A percentile compares a stretch with the other conserved stretches of the same genome.
Conservation (phyloP, 2,113 vertebrate genomes). For the Otus sunia region DNA sequence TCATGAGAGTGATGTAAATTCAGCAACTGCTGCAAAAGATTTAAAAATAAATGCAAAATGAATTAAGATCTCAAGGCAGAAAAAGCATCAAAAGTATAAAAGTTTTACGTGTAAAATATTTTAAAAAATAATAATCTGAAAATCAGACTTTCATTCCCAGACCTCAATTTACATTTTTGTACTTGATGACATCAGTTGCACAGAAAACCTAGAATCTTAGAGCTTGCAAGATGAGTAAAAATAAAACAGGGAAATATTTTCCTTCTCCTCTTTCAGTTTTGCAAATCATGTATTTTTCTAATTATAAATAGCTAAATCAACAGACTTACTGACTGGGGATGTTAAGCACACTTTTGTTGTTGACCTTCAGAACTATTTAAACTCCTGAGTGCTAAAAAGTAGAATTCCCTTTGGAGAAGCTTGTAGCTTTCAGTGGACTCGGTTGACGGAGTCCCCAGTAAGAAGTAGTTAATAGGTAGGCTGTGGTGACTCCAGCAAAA, state of each 20-base stretch:
- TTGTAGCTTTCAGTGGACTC: not conserved
- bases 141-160: not conserved
- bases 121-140: not conserved
- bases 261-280: conserved; percentile 31
- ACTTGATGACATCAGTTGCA: not conserved
- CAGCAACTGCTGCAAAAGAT: not conserved
- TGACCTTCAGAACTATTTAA: conserved; percentile 43
- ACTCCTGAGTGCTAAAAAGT: conserved; percentile 32
- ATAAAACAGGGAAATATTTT: conserved; percentile 44
- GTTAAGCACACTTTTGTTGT: conserved; percentile 27
- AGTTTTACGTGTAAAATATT: not conserved
- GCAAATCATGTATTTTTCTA: conserved; percentile 14
- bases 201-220: not conserved
- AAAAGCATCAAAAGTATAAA: not conserved
- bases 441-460: not conserved
- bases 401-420: conserved; percentile 22
- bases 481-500: conserved; percentile 26
- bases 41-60: not conserved
- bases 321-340: conserved; percentile 33
- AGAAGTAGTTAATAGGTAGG: conserved; percentile 47
- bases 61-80: not conserved
- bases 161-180: not conserved
- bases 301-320: conserved; percentile 61
- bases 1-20: not conserved
- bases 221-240: not conserved